A percentile compares a stretch with the other conserved stretches of the same genome.
Evolutionary conservation across 2,113 vertebrate genomes (phyloP).

Genomic region (Cygnus atratus): DNA sequence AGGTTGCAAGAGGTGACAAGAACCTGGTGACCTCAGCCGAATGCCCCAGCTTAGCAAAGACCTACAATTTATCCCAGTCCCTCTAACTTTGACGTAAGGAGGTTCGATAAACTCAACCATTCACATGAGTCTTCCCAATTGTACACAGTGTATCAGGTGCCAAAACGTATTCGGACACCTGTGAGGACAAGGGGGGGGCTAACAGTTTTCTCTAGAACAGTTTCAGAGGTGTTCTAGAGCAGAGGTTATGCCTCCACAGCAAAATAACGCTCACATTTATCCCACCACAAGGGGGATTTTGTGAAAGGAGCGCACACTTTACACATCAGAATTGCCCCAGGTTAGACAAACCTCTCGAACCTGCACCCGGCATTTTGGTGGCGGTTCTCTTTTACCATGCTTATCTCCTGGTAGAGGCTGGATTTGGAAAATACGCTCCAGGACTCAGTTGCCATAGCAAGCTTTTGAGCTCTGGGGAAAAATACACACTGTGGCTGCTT

Average conservation of each 20-base stretch:
- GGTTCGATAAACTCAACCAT: not conserved
- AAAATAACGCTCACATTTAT: not conserved
- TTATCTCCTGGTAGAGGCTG: not conserved
- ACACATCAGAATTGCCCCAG: not conserved
- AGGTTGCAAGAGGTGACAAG: not conserved
- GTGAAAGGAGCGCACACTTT: not conserved
- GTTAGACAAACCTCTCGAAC: not conserved
- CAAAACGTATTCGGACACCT: not conserved
- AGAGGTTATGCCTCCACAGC: not conserved
- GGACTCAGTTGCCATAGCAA: not conserved
- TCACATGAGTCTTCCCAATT: fast-evolving
- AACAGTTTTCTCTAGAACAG: not conserved
- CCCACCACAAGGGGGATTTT: not conserved
- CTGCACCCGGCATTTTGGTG: not conserved
- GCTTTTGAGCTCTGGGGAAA: not conserved
- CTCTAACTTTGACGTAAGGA: not conserved
- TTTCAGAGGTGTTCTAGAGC: not conserved
- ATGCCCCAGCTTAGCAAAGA: not conserved
- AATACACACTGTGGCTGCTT: not conserved
- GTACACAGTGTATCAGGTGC: not conserved
- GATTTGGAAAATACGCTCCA: not conserved
- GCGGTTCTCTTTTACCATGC: not conserved
- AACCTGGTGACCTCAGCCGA: not conserved
- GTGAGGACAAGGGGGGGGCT: fast-evolving
- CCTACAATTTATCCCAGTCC: not conserved